phyloP scores from a whole-genome alignment of 2,888 invertebrate genomes.

The Uloborus plumipes region DNA sequence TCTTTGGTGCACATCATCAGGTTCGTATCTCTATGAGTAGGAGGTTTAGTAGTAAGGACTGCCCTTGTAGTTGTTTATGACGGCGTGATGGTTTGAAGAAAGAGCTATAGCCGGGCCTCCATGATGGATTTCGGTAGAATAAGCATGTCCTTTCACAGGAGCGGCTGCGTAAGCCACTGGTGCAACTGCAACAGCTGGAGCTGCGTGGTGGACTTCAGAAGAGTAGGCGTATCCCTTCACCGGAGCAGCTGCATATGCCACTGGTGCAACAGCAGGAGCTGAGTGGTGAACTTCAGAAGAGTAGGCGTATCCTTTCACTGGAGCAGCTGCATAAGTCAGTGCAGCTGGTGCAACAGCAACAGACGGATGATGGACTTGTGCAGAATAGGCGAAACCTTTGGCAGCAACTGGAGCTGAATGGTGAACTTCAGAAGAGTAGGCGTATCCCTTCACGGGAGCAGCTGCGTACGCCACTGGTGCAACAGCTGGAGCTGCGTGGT shows the following conservation, averaged over 20 bases:
- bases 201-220: slow-evolving; percentile 35
- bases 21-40: neutral
- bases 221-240: slow-evolving; percentile 27
- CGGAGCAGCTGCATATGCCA: slow-evolving; percentile 13
- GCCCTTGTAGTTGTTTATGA: slow-evolving; percentile 53
- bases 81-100: slow-evolving; percentile 8
- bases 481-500: slow-evolving; percentile 27
- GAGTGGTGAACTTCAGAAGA: slow-evolving; percentile 36
- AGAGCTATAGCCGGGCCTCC: slow-evolving; percentile 19
- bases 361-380: slow-evolving; percentile 14
- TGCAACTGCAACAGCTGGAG: slow-evolving; percentile 16
- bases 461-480: slow-evolving; percentile 5
- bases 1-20: slow-evolving; percentile 54
- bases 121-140: slow-evolving; percentile 43
- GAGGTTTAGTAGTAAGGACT: slow-evolving; percentile 26
- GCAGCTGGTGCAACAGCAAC: slow-evolving; percentile 24
- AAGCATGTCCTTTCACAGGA: slow-evolving; percentile 28
- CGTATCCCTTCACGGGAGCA: slow-evolving; percentile 19
- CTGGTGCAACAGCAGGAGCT: slow-evolving; percentile 18
- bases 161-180: slow-evolving; percentile 12
- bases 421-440: slow-evolving; percentile 42
- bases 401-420: slow-evolving; percentile 31
- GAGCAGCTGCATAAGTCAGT: slow-evolving; percentile 7
- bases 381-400: slow-evolving; percentile 23
- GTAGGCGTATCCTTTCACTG: neutral